Evolutionary conservation across 2,113 vertebrate genomes (phyloP), one percentile per base, ranked within the genome.

Genomic region (Oncorhynchus mykiss): DNA sequence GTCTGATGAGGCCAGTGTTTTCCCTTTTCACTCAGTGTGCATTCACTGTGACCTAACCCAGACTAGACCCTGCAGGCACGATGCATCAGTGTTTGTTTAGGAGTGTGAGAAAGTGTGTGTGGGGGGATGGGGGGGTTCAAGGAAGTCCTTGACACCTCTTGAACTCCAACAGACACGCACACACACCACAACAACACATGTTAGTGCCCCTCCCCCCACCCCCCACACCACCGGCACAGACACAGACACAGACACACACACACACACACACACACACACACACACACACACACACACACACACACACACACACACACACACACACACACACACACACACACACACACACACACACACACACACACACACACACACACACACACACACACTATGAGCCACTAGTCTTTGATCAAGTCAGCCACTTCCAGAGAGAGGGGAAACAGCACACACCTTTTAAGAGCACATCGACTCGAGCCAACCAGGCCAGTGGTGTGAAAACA

Each of bases 401-500:
- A 24, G 72, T 39, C 62, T 74, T 74, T 74, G 62, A 66, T 74
- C 60, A 67, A 48, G 62, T 12, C 39, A 18, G 60, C 34, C 14
- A n/a, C 34, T 25, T 66, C 65, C 29, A 29, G 25, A 24, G 57
- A 24, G 71, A 65, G 65, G 14, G 24, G 25, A 74, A 74, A 74
- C 72, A 71, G n/a, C 73, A 49, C 71, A 65, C 54, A 74, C 59
- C 77, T 73, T 59, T 16, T 25, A 81, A 78, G 16, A 54, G 51
- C 51, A 77, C 39, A 76, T 57, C 82, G 79, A 78, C 82, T 82
- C 80, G 64, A 73, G 78, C 73, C 74, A 73, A 77, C 73, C 74
- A 72, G 51, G 72, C 78, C 72, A 72, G 78, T 16, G 51, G 70
- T 73, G 51, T 75, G 82, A 80, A 85, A 81, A 79, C 71, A 71